Conservation (phyloP, 2,113 vertebrate species). For the Aegithalos caudatus region DNA sequence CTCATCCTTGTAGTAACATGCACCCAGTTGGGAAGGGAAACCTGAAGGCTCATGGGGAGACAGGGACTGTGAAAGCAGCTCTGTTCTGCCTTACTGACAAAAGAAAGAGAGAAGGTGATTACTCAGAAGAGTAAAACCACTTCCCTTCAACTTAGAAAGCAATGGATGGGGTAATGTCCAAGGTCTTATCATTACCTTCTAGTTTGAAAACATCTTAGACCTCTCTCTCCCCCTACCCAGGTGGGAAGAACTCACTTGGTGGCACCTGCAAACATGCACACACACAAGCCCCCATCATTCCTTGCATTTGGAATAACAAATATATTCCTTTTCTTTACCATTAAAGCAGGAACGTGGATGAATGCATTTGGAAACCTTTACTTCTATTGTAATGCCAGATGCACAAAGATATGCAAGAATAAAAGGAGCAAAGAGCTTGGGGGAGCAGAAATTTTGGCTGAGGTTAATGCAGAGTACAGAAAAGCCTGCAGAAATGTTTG, state of each 20-base stretch:
- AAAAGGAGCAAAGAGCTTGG: background rate
- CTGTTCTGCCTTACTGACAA: background rate
- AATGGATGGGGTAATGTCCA: background rate
- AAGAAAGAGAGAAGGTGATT: background rate
- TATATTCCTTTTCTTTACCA: background rate
- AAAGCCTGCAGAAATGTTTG: constrained; percentile 37
- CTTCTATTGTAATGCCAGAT: background rate
- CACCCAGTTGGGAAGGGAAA: background rate
- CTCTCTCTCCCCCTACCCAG: background rate
- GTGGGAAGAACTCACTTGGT: background rate
- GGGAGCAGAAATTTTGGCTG: constrained; percentile 8
- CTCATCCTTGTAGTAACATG: background rate
- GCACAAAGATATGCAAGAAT: background rate
- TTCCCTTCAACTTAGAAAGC: background rate
- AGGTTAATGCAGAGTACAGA: background rate
- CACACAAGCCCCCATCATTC: background rate
- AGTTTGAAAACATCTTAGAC: background rate
- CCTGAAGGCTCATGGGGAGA: background rate
- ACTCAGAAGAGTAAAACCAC: background rate
- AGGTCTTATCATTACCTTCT: background rate
- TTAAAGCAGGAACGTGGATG: background rate
- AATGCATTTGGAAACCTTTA: constrained; percentile 16
- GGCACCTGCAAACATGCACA: background rate
- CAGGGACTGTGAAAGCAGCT: background rate
- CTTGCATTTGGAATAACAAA: background rate